A percentile compares a stretch with the other conserved stretches of the same genome.
These are phyloP conservation scores for Marmota monax DNA, from an alignment of 2,113 vertebrate species.

Conservation along the genomic window DNA sequence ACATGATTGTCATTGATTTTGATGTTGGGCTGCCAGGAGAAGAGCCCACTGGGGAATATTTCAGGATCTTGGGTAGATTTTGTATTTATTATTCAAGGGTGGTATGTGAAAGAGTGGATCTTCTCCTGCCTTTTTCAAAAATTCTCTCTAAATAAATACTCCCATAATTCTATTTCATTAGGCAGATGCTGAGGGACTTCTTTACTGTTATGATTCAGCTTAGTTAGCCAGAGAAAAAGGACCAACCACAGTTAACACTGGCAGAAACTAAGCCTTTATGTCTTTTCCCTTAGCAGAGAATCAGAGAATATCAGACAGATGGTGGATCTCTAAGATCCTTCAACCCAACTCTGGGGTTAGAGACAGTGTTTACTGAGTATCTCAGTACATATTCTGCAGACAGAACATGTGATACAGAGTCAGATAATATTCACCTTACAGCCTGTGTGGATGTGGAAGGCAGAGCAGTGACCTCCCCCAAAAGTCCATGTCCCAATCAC, in stretches of 20 bases:
- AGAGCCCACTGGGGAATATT: conserved; percentile 50
- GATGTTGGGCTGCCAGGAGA: conserved; percentile 65
- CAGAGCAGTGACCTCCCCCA: not conserved
- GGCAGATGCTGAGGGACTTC: conserved; percentile 73
- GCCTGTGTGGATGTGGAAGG: not conserved
- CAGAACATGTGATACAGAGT: not conserved
- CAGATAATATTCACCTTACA: not conserved
- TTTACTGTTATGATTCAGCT: conserved; percentile 67
- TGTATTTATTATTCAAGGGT: conserved; percentile 77
- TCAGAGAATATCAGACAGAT: not conserved
- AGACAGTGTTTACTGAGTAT: not conserved
- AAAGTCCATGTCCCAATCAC: too few species aligned
- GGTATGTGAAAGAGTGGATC: conserved; percentile 63
- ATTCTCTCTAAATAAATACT: conserved; percentile 70
- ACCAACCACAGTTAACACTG: conserved; percentile 44
- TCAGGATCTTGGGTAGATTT: conserved; percentile 76
- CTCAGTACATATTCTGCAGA: not conserved
- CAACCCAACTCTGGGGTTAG: not conserved
- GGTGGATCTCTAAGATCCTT: not conserved
- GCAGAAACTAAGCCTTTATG: conserved; percentile 72
- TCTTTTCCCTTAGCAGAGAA: conserved; percentile 58
- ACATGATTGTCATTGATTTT: conserved; percentile 80
- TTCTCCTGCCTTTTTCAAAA: conserved; percentile 74
- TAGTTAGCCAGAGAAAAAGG: conserved; percentile 58
- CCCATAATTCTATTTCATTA: conserved; percentile 75